Percentiles rank a stretch among this genome's conserved stretches.
phyloP scores from a whole-genome alignment of 2,113 vertebrate species.

The Pelusios castaneus region DNA sequence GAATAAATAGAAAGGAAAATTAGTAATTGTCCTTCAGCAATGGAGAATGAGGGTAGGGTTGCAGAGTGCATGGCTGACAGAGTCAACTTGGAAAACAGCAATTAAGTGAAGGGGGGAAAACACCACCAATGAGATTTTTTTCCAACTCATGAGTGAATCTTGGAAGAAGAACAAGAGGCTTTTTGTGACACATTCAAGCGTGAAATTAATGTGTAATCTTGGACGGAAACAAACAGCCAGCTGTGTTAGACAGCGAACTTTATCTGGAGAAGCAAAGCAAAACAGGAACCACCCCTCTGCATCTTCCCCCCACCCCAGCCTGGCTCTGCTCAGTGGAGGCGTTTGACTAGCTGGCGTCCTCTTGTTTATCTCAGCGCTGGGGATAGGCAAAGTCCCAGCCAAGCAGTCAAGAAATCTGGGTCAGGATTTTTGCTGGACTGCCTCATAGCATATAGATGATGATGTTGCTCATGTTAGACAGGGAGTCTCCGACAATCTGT shows the following conservation, averaged over 20 bases:
- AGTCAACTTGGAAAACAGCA: slow-evolving; percentile 43
- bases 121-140: neutral
- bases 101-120: neutral
- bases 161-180: slow-evolving; percentile 20
- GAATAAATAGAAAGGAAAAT: slow-evolving; percentile 45
- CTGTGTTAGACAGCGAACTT: neutral
- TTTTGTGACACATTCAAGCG: neutral
- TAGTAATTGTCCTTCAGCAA: slow-evolving; percentile 39
- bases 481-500: fast-evolving
- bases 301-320: neutral
- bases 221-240: slow-evolving; percentile 20
- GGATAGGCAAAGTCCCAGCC: fast-evolving
- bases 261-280: neutral
- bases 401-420: neutral
- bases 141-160: neutral
- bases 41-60: slow-evolving; percentile 16
- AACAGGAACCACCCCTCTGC: fast-evolving
- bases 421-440: neutral
- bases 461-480: fast-evolving
- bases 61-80: neutral
- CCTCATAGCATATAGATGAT: fast-evolving
- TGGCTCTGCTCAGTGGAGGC: neutral
- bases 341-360: fast-evolving
- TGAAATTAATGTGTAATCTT: slow-evolving; percentile 35
- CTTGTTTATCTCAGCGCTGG: neutral